These are phyloP conservation scores for Zhuqinia jingwanae DNA, from an alignment of 2,888 invertebrate species.

Conservation along the genomic window DNA sequence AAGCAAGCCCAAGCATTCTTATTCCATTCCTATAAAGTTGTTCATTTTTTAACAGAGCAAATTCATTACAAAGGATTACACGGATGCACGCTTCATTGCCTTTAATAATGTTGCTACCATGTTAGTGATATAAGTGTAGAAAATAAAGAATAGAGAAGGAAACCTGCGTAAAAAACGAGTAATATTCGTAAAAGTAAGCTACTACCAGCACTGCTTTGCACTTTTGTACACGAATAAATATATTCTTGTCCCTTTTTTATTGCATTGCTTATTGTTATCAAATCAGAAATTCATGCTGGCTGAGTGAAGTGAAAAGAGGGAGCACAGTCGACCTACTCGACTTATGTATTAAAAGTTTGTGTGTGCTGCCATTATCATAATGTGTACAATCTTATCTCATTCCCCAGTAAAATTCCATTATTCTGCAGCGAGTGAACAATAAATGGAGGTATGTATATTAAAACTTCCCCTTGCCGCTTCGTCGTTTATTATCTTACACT, in stretches of 20 bases:
- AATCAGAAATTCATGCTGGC: too few relatives aligned
- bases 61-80: conserved; percentile 65
- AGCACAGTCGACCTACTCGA: neutral
- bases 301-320: too few relatives aligned
- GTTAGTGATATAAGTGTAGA: too few relatives aligned
- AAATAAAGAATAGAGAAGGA: neutral
- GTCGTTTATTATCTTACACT: too few relatives aligned
- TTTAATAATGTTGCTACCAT: conserved; percentile 1
- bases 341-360: neutral
- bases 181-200: neutral
- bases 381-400: too few relatives aligned
- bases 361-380: neutral
- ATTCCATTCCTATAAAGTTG: conserved; percentile 4
- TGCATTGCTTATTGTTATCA: too few relatives aligned
- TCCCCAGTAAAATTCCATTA: too few relatives aligned
- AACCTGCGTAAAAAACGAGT: neutral
- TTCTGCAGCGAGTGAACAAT: too few relatives aligned
- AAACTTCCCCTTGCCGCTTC: too few relatives aligned
- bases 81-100: conserved; percentile 54
- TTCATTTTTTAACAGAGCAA: conserved; percentile 47
- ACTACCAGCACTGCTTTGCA: neutral
- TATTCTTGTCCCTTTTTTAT: neutral
- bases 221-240: neutral
- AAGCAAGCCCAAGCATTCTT: neutral
- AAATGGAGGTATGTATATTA: too few relatives aligned